Evolutionary conservation across 2,797 vertebrate species (phyloP).

Genomic region (Leuciscus waleckii): DNA sequence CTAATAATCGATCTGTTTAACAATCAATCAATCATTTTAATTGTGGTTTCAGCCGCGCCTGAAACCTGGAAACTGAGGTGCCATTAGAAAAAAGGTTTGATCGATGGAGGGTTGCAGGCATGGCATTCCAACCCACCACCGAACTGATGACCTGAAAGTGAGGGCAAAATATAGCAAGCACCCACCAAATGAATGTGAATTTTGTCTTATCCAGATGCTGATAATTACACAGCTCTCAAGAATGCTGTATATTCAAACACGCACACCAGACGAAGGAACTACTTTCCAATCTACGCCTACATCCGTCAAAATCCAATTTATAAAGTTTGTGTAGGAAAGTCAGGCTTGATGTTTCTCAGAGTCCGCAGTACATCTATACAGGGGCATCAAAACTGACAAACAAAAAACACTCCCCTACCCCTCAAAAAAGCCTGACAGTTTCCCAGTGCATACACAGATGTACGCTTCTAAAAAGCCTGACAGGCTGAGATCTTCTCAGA

Average conservation of each 20-base stretch:
- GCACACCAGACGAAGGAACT: constrained; percentile 9
- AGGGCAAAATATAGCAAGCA: constrained; percentile 1
- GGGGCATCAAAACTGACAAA: constrained; percentile 46
- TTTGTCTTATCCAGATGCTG: constrained; percentile 14
- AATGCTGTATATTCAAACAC: constrained; percentile 13
- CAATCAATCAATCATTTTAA: constrained; percentile 67
- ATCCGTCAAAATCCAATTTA: constrained; percentile 46
- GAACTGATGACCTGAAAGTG: not conserved
- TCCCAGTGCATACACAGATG: constrained; percentile 42
- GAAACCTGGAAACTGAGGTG: constrained; percentile 56
- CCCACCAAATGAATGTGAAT: not conserved
- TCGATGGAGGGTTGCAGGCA: constrained; percentile 45
- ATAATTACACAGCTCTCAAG: constrained; percentile 31
- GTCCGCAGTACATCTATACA: constrained; percentile 35
- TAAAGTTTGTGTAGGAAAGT: constrained; percentile 27
- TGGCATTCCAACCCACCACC: not conserved
- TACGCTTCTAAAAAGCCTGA: constrained; percentile 33
- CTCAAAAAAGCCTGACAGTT: constrained; percentile 47
- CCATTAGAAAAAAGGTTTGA: constrained; percentile 49
- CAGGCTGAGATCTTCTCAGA: constrained; percentile 56
- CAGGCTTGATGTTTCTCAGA: constrained; percentile 26
- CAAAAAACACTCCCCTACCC: constrained; percentile 20
- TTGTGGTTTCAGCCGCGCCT: constrained; percentile 52
- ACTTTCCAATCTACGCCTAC: constrained; percentile 43
- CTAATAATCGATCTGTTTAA: constrained; percentile 64